Conservation (phyloP, 1,140 invertebrate genomes). For the Brachionus calyciflorus region DNA sequence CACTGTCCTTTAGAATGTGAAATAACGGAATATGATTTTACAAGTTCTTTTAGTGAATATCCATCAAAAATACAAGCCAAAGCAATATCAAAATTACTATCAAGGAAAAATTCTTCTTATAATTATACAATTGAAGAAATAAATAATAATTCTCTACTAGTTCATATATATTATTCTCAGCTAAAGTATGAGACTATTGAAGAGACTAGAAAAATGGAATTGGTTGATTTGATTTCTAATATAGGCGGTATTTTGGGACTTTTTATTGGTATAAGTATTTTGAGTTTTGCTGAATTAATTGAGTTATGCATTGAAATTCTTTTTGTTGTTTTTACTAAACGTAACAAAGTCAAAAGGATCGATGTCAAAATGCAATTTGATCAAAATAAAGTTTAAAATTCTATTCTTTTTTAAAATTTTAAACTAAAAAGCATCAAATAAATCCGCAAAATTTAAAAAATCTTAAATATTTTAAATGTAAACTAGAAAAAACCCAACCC, state of each 20-base stretch:
- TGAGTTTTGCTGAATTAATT: slow-evolving; percentile 9
- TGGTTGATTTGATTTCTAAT: not conserved
- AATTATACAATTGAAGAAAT: not conserved
- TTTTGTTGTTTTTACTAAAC: too few relatives aligned
- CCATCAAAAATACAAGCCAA: not conserved
- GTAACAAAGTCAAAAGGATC: too few relatives aligned
- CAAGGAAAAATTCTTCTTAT: not conserved
- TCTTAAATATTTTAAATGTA: too few relatives aligned
- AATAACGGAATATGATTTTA: not conserved
- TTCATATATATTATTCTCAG: not conserved
- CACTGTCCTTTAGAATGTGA: slow-evolving; percentile 26
- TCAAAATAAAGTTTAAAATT: too few relatives aligned
- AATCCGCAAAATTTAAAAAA: too few relatives aligned
- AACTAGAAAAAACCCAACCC: too few relatives aligned
- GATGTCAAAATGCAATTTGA: too few relatives aligned
- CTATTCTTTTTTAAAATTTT: too few relatives aligned
- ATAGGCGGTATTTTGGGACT: slow-evolving; percentile 5
- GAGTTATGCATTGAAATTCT: not conserved
- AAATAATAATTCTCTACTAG: not conserved
- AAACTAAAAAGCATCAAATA: too few relatives aligned
- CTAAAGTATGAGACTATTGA: not conserved
- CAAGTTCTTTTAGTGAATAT: not conserved
- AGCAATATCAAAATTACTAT: not conserved
- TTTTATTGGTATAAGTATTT: slow-evolving; percentile 8
- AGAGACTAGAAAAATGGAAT: not conserved